Percentiles rank a stretch among this genome's conserved stretches.
These are phyloP conservation scores for Porites cylindrica DNA, from an alignment of 92 coral and sea anemone species.

Conservation along the genomic window DNA sequence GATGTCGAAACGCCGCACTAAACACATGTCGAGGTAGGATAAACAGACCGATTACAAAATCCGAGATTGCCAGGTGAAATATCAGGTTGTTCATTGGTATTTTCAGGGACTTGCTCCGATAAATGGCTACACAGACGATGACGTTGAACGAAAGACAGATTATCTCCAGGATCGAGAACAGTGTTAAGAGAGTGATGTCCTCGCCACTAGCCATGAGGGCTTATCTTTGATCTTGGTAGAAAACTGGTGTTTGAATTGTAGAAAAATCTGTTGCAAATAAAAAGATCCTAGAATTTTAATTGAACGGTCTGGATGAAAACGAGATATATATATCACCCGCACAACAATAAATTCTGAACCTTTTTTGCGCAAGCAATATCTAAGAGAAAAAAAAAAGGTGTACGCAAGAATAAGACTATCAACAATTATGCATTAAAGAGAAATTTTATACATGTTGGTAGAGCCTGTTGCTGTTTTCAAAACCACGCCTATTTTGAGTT, in stretches of 20 bases:
- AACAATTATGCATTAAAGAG: no score
- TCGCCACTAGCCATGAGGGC: neutral
- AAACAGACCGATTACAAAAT: slow-evolving; percentile 59
- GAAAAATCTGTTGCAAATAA: neutral
- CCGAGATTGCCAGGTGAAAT: slow-evolving; percentile 73
- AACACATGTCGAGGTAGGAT: slow-evolving; percentile 80
- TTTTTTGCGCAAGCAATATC: no score
- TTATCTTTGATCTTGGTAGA: neutral
- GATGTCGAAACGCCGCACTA: slow-evolving; percentile 54
- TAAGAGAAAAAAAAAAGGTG: no score
- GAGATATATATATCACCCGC: no score
- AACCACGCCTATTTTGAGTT: no score
- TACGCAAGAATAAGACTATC: no score
- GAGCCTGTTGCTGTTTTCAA: no score
- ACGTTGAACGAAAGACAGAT: slow-evolving; percentile 58
- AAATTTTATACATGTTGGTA: no score
- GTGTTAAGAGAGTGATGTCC: slow-evolving; percentile 28
- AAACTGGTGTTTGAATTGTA: neutral
- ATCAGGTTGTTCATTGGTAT: slow-evolving; percentile 78
- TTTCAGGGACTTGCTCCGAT: slow-evolving; percentile 55
- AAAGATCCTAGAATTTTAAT: neutral
- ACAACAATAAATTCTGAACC: no score
- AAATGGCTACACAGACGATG: slow-evolving; percentile 56
- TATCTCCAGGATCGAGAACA: slow-evolving; percentile 54
- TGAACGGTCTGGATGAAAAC: no score